Conservation (phyloP, 2,888 invertebrate species). For the Gymnocheta viridis region DNA sequence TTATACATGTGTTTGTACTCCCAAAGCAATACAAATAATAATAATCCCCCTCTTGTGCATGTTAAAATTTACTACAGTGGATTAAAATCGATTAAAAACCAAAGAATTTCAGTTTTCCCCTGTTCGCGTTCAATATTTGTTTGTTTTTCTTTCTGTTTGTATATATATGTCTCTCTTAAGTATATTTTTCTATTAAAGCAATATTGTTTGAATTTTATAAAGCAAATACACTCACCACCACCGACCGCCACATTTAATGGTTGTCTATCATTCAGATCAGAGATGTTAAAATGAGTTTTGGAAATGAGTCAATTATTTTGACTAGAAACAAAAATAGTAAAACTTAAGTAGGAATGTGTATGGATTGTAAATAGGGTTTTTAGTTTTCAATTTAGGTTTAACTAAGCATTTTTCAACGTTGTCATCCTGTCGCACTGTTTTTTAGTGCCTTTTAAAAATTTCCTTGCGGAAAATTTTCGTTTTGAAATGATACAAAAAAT, state of each 20-base stretch:
- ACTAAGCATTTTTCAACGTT: no score
- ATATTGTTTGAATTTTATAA: slow-evolving; percentile 51
- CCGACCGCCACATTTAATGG: background rate
- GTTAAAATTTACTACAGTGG: slow-evolving; percentile 3
- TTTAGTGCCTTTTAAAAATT: no score
- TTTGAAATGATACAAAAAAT: no score
- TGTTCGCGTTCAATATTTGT: background rate
- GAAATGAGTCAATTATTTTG: background rate
- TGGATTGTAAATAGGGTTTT: no score
- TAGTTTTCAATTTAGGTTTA: no score
- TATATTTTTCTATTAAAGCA: slow-evolving; percentile 54
- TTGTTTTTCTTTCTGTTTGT: slow-evolving; percentile 26
- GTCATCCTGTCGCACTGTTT: no score
- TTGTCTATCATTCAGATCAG: slow-evolving; percentile 13
- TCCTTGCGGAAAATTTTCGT: no score
- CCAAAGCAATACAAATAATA: slow-evolving; percentile 2
- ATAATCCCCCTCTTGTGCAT: background rate
- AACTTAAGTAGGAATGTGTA: no score
- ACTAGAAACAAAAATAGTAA: no score
- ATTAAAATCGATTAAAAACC: slow-evolving; percentile 32
- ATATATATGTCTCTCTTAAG: slow-evolving; percentile 20
- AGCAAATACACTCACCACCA: slow-evolving; percentile 2
- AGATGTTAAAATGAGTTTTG: background rate
- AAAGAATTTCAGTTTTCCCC: slow-evolving; percentile 19
- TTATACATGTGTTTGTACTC: background rate